phyloP scores from a whole-genome alignment of 1,140 invertebrate genomes.

The Brachionus plicatilis region DNA sequence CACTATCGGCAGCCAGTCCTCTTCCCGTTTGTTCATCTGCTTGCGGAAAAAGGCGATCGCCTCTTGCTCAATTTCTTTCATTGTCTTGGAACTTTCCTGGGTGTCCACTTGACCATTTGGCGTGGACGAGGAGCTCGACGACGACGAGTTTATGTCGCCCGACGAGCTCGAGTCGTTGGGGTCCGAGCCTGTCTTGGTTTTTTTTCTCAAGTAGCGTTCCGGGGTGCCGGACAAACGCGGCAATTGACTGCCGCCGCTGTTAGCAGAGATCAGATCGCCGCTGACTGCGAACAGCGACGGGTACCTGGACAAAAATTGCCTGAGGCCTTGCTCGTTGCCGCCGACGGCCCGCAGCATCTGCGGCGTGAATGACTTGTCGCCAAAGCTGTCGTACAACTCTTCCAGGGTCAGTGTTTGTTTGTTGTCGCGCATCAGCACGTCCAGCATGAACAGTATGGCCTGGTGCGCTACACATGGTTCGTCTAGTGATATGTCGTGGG shows the following conservation, averaged over 20 bases:
- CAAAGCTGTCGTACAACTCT: slow-evolving; percentile 56
- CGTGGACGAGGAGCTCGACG: background rate
- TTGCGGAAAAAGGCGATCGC: slow-evolving; percentile 56
- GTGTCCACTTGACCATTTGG: background rate
- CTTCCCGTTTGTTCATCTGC: slow-evolving; percentile 51
- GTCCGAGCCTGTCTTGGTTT: background rate
- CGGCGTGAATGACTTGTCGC: slow-evolving; percentile 53
- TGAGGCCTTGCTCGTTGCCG: slow-evolving; percentile 55
- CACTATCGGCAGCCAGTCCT: slow-evolving; percentile 54
- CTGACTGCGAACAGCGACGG: slow-evolving; percentile 56
- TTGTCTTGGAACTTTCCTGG: slow-evolving; percentile 36
- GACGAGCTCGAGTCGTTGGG: background rate
- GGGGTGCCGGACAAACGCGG: slow-evolving; percentile 30
- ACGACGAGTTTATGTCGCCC: slow-evolving; percentile 27
- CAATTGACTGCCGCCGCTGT: slow-evolving; percentile 38
- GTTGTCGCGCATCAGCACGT: slow-evolving; percentile 55
- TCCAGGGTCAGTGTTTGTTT: slow-evolving; percentile 51
- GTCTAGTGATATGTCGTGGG: slow-evolving; percentile 41
- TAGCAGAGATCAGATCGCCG: slow-evolving; percentile 48
- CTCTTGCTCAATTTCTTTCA: slow-evolving; percentile 49
- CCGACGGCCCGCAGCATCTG: slow-evolving; percentile 56
- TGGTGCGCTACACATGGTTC: slow-evolving; percentile 48
- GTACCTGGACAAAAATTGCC: slow-evolving; percentile 55
- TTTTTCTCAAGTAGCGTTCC: slow-evolving; percentile 32
- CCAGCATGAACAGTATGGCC: slow-evolving; percentile 57